Evolutionary conservation across 2,113 vertebrate genomes (phyloP).

Genomic region (Phasianus colchicus): DNA sequence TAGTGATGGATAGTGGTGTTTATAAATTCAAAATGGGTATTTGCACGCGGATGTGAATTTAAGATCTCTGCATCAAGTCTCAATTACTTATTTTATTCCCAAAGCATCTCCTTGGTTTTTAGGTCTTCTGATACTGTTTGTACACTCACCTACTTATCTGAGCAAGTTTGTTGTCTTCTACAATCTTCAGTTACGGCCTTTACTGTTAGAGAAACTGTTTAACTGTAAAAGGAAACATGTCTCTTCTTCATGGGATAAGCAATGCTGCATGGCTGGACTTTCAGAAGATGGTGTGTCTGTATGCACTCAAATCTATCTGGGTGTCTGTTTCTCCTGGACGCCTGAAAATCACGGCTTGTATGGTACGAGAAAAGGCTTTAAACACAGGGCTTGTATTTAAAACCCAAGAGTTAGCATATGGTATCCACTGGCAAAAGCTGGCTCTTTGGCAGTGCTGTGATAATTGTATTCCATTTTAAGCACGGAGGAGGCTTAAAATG

Average conservation of each 20-base stretch:
- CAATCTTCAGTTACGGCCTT: neutral
- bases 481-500: neutral
- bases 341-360: neutral
- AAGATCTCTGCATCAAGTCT: neutral
- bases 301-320: neutral
- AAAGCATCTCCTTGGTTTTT: neutral
- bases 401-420: neutral
- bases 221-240: neutral
- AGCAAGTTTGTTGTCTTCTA: neutral
- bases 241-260: neutral
- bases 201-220: neutral
- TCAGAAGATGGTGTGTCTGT: neutral
- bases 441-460: neutral
- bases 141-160: neutral
- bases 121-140: neutral
- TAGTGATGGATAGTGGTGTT: neutral
- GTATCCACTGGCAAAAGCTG: neutral
- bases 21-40: neutral
- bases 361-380: neutral
- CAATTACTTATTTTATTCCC: neutral
- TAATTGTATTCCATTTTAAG: neutral
- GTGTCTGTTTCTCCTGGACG: fast-evolving
- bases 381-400: neutral
- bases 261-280: fast-evolving
- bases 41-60: neutral